Conservation (phyloP, 2,113 vertebrate genomes). For the Limanda limanda region DNA sequence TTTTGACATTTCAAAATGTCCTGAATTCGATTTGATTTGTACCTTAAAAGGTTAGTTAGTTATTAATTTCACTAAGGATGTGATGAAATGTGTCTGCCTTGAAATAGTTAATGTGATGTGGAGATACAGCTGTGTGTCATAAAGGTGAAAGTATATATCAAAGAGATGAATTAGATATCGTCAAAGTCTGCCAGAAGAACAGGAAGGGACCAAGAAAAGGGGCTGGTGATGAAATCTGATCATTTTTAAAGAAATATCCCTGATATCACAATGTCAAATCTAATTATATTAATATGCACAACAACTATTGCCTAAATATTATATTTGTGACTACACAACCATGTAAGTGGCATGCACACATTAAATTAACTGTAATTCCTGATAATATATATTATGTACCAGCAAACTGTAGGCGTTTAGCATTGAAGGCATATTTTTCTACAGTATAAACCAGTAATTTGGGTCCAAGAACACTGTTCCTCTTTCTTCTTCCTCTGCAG, state of each 20-base stretch:
- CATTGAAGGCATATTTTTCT: background rate
- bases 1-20: no score
- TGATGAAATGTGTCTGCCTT: no score
- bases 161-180: background rate
- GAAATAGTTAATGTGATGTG: no score
- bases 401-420: background rate
- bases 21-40: no score
- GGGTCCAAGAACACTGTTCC: constrained; percentile 28
- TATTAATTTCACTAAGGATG: no score
- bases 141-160: background rate
- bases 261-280: no score
- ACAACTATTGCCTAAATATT: background rate
- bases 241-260: background rate
- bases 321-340: background rate
- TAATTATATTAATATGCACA: no score
- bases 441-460: background rate
- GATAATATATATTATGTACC: background rate
- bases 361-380: background rate
- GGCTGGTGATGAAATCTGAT: background rate
- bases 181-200: background rate
- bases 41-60: no score
- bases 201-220: background rate
- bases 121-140: no score
- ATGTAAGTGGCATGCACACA: background rate
- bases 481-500: constrained; percentile 45